Evolutionary conservation across 2,888 invertebrate genomes (phyloP).

Genomic region (Hypselothyrea guttata): DNA sequence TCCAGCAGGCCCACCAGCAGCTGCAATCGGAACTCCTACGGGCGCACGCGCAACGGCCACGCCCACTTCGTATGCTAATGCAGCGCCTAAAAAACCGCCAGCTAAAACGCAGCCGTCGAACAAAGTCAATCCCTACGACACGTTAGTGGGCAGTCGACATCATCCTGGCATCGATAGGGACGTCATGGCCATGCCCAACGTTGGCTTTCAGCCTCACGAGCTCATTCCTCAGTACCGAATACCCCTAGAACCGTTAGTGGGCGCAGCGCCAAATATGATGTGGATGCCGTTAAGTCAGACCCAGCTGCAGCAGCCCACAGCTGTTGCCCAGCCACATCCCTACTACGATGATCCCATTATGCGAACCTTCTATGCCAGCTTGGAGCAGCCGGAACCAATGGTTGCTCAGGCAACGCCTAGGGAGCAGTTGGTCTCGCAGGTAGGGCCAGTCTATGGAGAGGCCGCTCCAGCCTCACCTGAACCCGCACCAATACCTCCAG

Average conservation of each 20-base stretch:
- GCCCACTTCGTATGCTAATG: conserved; percentile 60
- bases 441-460: conserved; percentile 12
- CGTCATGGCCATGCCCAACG: conserved; percentile 46
- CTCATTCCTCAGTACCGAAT: conserved; percentile 34
- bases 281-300: conserved; percentile 30
- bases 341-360: conserved; percentile 70
- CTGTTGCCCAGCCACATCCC: background rate
- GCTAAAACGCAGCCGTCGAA: too few species aligned
- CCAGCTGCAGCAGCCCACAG: conserved; percentile 21
- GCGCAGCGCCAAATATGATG: conserved; percentile 28
- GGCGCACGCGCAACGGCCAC: conserved; percentile 57
- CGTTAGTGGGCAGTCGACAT: conserved; percentile 24
- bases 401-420: too few species aligned
- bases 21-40: conserved; percentile 43
- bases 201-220: conserved; percentile 50
- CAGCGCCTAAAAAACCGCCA: conserved; percentile 46
- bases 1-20: conserved; percentile 51
- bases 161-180: conserved; percentile 33
- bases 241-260: conserved; percentile 16
- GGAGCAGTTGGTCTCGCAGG: conserved; percentile 7
- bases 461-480: conserved; percentile 5
- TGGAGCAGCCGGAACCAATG: conserved; percentile 23
- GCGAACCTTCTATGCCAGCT: conserved; percentile 64
- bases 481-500: conserved; percentile 2
- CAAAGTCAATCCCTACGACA: conserved; percentile 18